Evolutionary conservation across 1,140 invertebrate genomes (phyloP).

Genomic region (Brachionus asplanchnoidis): DNA sequence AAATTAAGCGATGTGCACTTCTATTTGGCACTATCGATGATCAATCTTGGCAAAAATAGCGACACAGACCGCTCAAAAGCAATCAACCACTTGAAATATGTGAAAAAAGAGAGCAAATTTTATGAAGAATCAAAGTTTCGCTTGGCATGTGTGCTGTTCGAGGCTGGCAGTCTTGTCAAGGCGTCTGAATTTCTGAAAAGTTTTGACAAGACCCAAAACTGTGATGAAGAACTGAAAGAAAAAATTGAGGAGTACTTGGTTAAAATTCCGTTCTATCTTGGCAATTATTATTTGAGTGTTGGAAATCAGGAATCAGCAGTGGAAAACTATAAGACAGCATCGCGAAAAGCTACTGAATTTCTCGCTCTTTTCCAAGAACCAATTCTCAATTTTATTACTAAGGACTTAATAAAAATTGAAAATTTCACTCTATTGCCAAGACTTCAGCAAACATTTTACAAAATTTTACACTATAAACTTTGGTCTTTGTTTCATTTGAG

Average conservation of each 20-base stretch:
- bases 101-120: conserved; percentile 21
- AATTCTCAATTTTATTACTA: background rate
- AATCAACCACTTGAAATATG: background rate
- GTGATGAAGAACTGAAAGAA: background rate
- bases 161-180: background rate
- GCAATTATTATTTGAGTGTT: background rate
- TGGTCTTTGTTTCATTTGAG: conserved; percentile 24
- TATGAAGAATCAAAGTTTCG: background rate
- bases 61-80: background rate
- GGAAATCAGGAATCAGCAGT: background rate
- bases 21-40: conserved; percentile 32
- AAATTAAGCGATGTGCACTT: conserved; percentile 5
- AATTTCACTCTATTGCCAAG: background rate
- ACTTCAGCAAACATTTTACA: background rate
- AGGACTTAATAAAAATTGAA: background rate
- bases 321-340: background rate
- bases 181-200: background rate
- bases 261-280: conserved; percentile 12
- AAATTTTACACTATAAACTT: conserved; percentile 3
- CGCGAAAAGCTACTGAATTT: background rate
- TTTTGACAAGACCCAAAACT: background rate
- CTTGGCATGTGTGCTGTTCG: background rate
- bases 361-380: background rate
- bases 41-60: background rate
- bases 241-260: background rate